Base-by-base conservation (phyloP, 2,113 vertebrate genomes). In the Cebidichthys violaceus region DNA sequence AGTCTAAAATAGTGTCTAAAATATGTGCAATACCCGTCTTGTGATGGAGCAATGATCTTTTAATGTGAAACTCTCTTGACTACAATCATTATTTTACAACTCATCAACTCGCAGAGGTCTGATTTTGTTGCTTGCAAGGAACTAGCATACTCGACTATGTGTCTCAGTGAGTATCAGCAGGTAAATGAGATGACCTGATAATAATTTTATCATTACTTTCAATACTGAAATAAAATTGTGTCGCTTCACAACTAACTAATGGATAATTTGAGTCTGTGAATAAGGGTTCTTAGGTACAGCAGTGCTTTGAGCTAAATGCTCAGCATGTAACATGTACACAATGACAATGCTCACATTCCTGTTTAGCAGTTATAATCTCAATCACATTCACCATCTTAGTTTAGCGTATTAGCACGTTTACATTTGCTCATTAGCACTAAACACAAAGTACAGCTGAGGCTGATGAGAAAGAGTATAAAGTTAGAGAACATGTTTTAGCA, bases 11-110 rank as follows among this genome's bases (percentile, higher is more conserved):
- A n/a, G n/a, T n/a, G 41, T 57, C 15, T 27, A 9, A 70, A 35
- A 86, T 64, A 73, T 35, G 54, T 20, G 22, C 54, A 65, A 13
- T 24, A 35, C 31, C 73, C 29, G 43, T 29, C 29, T 13, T 64
- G 45, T 61, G 17, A 64, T 31, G 41, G 1, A 54, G 18, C 6
- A 22, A 11, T 24, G 39, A 31, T 41, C 14, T 82, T 68, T 9
- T 29, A 22, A 14, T 39, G 22, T 39, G 20, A 43, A 68, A 33
- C 4, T 20, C 7, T 13, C 7, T 18, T 2, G 14, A 66, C 27
- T n/a, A n/a, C 24, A 17, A 45, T 27, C 18, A 65, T 52, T 31
- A 9, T 20, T 47, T 22, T 47, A 62, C 50, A 59, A 22, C 2
- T 4, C 20, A 11, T 45, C 9, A 66, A 27, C 6, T 45, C 4